phyloP scores from a whole-genome alignment of 2,113 vertebrate species.

The Opisthocomus hoazin region DNA sequence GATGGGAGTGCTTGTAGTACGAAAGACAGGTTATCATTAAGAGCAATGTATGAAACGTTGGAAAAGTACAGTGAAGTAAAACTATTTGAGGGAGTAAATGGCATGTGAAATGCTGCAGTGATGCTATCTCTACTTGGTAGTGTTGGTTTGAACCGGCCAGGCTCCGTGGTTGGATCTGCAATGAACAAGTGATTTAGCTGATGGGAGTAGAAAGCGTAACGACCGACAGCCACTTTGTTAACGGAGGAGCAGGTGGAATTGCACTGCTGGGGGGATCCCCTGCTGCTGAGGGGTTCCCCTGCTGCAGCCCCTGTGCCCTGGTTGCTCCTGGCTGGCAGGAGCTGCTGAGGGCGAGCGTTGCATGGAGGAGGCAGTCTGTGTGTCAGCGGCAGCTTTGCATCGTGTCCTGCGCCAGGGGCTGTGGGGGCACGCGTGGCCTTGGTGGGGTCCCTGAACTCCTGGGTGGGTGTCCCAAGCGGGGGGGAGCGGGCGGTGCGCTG shows the following conservation, averaged over 20 bases:
- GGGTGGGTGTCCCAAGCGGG: not conserved
- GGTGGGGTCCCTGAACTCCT: not conserved
- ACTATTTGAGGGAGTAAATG: not conserved
- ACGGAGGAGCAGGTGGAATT: not conserved
- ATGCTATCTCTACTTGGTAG: not conserved
- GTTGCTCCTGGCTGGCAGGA: not conserved
- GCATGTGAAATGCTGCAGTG: not conserved
- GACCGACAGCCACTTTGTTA: not conserved
- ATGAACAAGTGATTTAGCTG: not conserved
- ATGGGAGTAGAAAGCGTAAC: not conserved
- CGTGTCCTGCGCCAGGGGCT: fast-evolving
- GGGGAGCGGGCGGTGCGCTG: not conserved
- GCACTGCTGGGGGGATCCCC: not conserved
- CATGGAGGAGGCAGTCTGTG: not conserved
- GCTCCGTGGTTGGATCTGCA: not conserved
- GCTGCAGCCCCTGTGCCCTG: not conserved
- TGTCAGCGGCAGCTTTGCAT: not conserved
- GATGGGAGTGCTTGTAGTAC: not conserved
- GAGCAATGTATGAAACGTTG: not conserved
- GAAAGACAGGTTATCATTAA: not conserved
- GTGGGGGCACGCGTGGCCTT: fast-evolving
- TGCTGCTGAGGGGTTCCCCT: not conserved
- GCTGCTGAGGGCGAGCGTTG: not conserved
- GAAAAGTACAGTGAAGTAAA: not conserved
- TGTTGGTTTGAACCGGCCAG: not conserved